Base-by-base conservation (phyloP, 2,888 invertebrate species). In the Xestia xanthographa region DNA sequence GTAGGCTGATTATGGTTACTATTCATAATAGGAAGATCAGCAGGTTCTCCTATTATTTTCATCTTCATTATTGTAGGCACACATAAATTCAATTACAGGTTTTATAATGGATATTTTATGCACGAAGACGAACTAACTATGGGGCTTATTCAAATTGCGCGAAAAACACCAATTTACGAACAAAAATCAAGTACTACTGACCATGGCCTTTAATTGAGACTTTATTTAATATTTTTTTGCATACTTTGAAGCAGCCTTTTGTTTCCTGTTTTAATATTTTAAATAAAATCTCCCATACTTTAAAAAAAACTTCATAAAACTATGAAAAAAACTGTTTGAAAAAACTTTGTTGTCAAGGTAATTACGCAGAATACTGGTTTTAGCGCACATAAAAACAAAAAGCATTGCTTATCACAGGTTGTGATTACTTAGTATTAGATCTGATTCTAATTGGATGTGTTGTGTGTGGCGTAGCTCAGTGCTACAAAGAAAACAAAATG, bases 401-500 rank as follows among this genome's bases (percentile, higher is more conserved):
- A 8, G 2, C 29, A 17, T 58, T 1, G 17, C 26, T 29, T 29
- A 58, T 58, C 58, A 29, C 29, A 29, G 1, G 3, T 29, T 58
- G n/a, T n/a, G 12, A 17, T 8, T 34, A 20, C 20, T 79, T 45
- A 79, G 50, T 63, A 17, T 41, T 38, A 20, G 29, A n/a, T 45
- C n/a, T n/a, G 29, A 71, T 12, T 63, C 62, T n/a, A n/a, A 29
- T n/a, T 53, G n/a, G 50, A 4, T 22, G 29, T 38, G 72, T 67
- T 17, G 66, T 66, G 50, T 45, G 14, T 26, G 6, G 26, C 26
- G 11, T 34, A 77, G 38, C 14, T 5, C 5, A n/a, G 34, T 60
- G 26, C 34, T 20, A 29, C 14, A 45, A 45, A 63, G 6, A 63
- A 58, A 63, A 29, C 11, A 79, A 71, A 53, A 77, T 79, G 79